Evolutionary conservation across 2,797 vertebrate species (phyloP).

Genomic region (Hoplostethus mediterraneus): DNA sequence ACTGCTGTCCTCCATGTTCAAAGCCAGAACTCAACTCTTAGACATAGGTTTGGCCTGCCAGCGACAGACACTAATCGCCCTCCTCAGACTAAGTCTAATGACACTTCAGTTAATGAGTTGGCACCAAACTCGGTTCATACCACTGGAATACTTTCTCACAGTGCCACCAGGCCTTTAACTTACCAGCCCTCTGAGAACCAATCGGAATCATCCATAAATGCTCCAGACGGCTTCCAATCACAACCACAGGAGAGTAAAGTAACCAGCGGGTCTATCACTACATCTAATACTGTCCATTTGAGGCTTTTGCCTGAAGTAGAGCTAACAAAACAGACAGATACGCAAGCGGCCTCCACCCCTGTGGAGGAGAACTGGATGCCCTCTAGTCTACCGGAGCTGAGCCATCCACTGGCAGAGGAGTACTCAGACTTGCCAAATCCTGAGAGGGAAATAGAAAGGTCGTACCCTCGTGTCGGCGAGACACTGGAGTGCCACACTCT

Average conservation of each 20-base stretch:
- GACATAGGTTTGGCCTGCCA: slow-evolving; percentile 52
- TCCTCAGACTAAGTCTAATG: slow-evolving; percentile 52
- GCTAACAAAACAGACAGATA: slow-evolving; percentile 54
- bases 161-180: slow-evolving; percentile 38
- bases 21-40: slow-evolving; percentile 51
- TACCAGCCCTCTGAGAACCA: slow-evolving; percentile 61
- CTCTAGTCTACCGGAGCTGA: slow-evolving; percentile 70
- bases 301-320: slow-evolving; percentile 52
- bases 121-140: slow-evolving; percentile 1
- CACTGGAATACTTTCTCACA: slow-evolving; percentile 55
- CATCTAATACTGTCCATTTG: slow-evolving; percentile 26
- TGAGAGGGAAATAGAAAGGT: slow-evolving; percentile 60
- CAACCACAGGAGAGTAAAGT: slow-evolving; percentile 29
- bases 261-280: slow-evolving; percentile 7
- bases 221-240: slow-evolving; percentile 28
- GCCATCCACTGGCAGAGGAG: slow-evolving; percentile 65
- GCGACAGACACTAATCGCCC: slow-evolving; percentile 34
- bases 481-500: slow-evolving; percentile 87
- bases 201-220: slow-evolving; percentile 42
- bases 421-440: slow-evolving; percentile 52
- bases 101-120: slow-evolving; percentile 40
- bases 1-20: slow-evolving; percentile 33
- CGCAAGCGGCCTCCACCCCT: slow-evolving; percentile 42
- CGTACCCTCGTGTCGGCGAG: slow-evolving; percentile 79
- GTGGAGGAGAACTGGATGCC: slow-evolving; percentile 63